Conservation (phyloP, 2,888 invertebrate species). For the Phaedon cochleariae region DNA sequence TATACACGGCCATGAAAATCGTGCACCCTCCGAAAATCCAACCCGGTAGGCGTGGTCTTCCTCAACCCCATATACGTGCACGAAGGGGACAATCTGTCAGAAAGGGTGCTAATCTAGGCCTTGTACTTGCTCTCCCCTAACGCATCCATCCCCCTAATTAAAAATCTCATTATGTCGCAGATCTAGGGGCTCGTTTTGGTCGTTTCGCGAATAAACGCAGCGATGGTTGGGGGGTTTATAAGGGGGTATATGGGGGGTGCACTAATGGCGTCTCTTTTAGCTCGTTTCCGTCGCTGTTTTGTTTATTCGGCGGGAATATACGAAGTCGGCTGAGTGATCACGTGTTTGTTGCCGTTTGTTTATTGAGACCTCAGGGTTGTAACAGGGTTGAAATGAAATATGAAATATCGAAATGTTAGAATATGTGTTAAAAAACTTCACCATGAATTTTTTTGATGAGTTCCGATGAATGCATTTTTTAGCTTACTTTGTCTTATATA, state of each 20-base stretch:
- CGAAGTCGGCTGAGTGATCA: too few species aligned
- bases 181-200: slow-evolving; percentile 14
- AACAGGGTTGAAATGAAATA: background rate
- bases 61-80: background rate
- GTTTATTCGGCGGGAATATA: background rate
- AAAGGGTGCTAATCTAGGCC: slow-evolving; percentile 34
- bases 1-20: background rate
- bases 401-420: too few species aligned
- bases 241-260: background rate
- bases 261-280: background rate
- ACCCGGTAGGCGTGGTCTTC: background rate
- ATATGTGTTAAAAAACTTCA: too few species aligned
- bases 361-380: background rate
- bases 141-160: slow-evolving; percentile 40
- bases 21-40: background rate
- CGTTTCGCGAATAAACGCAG: background rate
- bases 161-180: slow-evolving; percentile 43
- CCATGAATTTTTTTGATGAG: too few species aligned
- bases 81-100: slow-evolving; percentile 32
- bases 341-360: slow-evolving; percentile 7
- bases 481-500: too few species aligned
- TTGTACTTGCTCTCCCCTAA: slow-evolving; percentile 27
- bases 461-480: too few species aligned
- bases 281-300: background rate
- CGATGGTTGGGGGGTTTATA: background rate